Evolutionary conservation across 1,140 invertebrate genomes (phyloP), one percentile per base, ranked within the genome.

Genomic region (Drosophila subpulchrella): DNA sequence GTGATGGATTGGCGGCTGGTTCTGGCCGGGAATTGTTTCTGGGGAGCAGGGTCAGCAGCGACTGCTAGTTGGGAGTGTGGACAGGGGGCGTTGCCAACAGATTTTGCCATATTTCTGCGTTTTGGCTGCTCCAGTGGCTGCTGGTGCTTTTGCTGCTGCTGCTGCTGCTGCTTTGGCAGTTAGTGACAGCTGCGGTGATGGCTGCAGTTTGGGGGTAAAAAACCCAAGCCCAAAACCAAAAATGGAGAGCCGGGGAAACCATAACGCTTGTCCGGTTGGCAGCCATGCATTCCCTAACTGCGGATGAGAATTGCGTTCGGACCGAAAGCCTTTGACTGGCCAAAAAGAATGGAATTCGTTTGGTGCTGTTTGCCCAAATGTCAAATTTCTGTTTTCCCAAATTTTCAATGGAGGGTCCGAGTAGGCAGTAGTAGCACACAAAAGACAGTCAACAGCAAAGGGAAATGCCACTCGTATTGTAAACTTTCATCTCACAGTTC

Each of bases 161-260:
- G 32, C 20, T 46, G 24, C 60, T 58, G 60, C 62, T 65, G 54
- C 57, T 80, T 57, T 73, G 79, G 75, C 83, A 86, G 84, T 86
- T 89, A 86, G 83, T 86, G 83, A 86, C 83, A 86, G 83, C 84
- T 86, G 83, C 75, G 81, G 84, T 75, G 75, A 73, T 71, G 72
- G 54, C 76, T 42, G 60, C 72, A 75, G 57, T 59, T 71, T 39
- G 15, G 13, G 48, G 58, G 30, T 0, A 15, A 15, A 38, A 60
- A 46, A 27, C 27, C 32, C 7, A 10, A 51, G 46, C 27, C 27
- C 27, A 65, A 51, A 70, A 39, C 57, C 53, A 44, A 4, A 63
- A 71, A 47, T 57, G 58, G 38, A 59, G 48, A 62, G 41, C 61
- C 48, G 36, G 67, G 47, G n/a, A 51, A 42, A 58, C 61, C 47